These are phyloP conservation scores for Masnerella sp. DNA, from an alignment of 2,888 invertebrate species.

Conservation along the genomic window DNA sequence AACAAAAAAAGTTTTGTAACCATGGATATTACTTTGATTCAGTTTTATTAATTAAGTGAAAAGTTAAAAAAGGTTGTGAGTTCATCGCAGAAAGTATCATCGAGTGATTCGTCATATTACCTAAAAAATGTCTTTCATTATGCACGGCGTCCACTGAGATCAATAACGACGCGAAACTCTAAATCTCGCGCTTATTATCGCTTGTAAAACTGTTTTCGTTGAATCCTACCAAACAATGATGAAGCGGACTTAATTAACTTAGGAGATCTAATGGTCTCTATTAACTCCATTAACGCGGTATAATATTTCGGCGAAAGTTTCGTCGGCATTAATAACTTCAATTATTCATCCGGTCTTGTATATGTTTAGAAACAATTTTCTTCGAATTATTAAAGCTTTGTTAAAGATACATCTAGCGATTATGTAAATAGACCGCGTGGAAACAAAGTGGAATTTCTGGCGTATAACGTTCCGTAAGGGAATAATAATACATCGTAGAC, in stretches of 20 bases:
- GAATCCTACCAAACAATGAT: slow-evolving; percentile 33
- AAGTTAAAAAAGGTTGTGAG: too few species aligned
- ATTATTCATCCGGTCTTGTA: slow-evolving; percentile 31
- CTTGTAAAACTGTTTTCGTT: slow-evolving; percentile 18
- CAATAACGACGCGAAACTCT: slow-evolving; percentile 4
- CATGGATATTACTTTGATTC: too few species aligned
- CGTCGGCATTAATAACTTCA: slow-evolving; percentile 36
- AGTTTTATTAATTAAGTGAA: too few species aligned
- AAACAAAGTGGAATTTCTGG: slow-evolving; percentile 33
- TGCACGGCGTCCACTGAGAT: too few species aligned
- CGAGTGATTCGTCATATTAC: too few species aligned
- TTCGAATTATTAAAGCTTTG: slow-evolving; percentile 55
- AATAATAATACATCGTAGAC: slow-evolving; percentile 45
- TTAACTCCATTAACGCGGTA: slow-evolving; percentile 34
- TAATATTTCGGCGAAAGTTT: slow-evolving; percentile 30
- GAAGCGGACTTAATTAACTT: slow-evolving; percentile 39
- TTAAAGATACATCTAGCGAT: slow-evolving; percentile 49
- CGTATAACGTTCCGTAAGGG: slow-evolving; percentile 48
- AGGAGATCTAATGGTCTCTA: slow-evolving; percentile 35
- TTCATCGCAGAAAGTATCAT: too few species aligned
- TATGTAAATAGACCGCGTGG: slow-evolving; percentile 40
- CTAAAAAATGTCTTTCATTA: too few species aligned
- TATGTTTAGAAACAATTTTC: slow-evolving; percentile 53
- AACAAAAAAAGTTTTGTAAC: too few species aligned
- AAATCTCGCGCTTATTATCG: slow-evolving; percentile 21